Conservation (phyloP, 2,888 invertebrate species). For the Drosophila anceps region DNA sequence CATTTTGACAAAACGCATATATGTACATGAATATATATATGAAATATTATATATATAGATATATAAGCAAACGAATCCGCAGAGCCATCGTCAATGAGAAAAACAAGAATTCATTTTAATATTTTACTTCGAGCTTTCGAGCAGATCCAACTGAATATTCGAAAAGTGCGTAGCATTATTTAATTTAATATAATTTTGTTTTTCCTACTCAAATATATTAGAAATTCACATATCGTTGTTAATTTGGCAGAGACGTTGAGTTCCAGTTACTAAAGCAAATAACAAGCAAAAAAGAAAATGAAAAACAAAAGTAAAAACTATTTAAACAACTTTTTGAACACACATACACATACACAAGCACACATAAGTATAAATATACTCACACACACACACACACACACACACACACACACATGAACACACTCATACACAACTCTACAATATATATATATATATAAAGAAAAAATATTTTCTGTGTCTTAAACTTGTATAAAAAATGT, state of each 20-base stretch:
- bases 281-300: slow-evolving; percentile 1
- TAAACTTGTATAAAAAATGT: slow-evolving; percentile 86
- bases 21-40: slow-evolving; percentile 14
- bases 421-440: slow-evolving; percentile 43
- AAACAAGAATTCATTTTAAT: slow-evolving; percentile 10
- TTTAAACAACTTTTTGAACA: slow-evolving; percentile 41
- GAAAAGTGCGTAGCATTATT: slow-evolving; percentile 46
- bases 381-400: slow-evolving; percentile 30
- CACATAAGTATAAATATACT: slow-evolving; percentile 36
- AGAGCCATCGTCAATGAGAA: slow-evolving; percentile 28
- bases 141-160: slow-evolving; percentile 25
- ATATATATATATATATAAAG: slow-evolving; percentile 65
- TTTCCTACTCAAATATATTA: slow-evolving; percentile 12
- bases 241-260: slow-evolving; percentile 43
- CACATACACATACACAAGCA: slow-evolving; percentile 23
- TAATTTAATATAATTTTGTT: slow-evolving; percentile 20
- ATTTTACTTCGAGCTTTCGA: slow-evolving; percentile 9
- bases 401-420: slow-evolving; percentile 32
- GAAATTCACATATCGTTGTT: slow-evolving; percentile 56
- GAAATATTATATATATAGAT: slow-evolving; percentile 10
- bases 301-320: slow-evolving; percentile 30
- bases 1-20: slow-evolving; percentile 43
- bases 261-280: slow-evolving; percentile 42
- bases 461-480: slow-evolving; percentile 85
- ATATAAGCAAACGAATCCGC: slow-evolving; percentile 12